Evolutionary conservation across 2,888 invertebrate genomes (phyloP), one percentile per base, ranked within the genome.

Genomic region (Petrolisthes manimaculis): DNA sequence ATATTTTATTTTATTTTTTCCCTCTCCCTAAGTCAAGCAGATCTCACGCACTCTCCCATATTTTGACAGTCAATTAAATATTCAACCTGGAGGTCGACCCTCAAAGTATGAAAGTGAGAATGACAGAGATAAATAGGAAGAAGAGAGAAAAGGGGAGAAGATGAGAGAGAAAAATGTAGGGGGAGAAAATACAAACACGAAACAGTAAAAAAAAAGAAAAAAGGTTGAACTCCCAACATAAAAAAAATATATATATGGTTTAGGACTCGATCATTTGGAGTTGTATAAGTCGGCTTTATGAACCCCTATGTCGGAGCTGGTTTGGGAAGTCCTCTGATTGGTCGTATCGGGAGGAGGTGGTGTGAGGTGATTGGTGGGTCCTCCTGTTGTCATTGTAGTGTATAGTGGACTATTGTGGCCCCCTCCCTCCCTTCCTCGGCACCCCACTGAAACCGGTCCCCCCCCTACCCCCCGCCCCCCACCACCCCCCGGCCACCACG

Each of bases 11-110:
- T n/a, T 1, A n/a, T 71, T 6, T 4, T 18, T 71, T n/a, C 71
- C 71, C 18, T 71, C n/a, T 18, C 61, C 61, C 61, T 9, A 61
- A 0, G 61, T 3, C 61, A 9, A 2, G 61, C 12, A 61, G 61
- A 12, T 18, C 61, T 61, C 61, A 61, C 18, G 61, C 61, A 18
- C 18, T 2, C 18, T 14, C 61, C 61, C 61, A 18, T 71, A 71
- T 71, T 71, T 71, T 71, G 71, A 3, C 5, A 79, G 9, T 79
- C 79, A 79, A 79, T n/a, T 9, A 55, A 79, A 5, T 79, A 79
- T 79, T 79, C 79, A 79, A 55, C 79, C 21, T 3, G 54, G 21
- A 9, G 53, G 14, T 37, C 37, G 37, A 37, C 37, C 37, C 37
- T 37, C 37, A 37, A 55, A 67, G 69, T 24, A 69, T 12, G 61